A percentile compares a stretch with the other conserved stretches of the same genome.
These are phyloP conservation scores for Gorsachius goisagi DNA, from an alignment of 2,113 vertebrate species.

Conservation along the genomic window DNA sequence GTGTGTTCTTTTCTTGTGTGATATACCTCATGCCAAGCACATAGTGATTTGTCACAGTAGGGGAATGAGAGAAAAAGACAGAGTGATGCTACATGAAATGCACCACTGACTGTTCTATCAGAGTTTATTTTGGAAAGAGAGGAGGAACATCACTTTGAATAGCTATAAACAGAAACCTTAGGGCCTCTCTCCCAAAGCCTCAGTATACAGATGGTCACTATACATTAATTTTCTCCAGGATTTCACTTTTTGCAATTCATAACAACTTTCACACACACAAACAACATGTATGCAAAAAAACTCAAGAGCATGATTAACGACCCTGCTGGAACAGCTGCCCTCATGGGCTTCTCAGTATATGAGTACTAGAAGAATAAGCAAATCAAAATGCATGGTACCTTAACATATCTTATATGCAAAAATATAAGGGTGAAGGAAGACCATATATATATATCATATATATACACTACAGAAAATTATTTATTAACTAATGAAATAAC, in stretches of 20 bases:
- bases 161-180: not conserved
- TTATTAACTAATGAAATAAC: not conserved
- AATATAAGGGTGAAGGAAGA: not conserved
- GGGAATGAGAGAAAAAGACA: not conserved
- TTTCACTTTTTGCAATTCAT: not conserved
- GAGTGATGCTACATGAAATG: not conserved
- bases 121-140: not conserved
- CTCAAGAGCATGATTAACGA: not conserved
- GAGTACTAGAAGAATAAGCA: not conserved
- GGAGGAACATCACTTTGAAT: not conserved
- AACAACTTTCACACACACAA: not conserved
- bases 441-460: not conserved
- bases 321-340: not conserved
- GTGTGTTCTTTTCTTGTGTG: not conserved
- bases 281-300: not conserved
- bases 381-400: not conserved
- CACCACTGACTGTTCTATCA: not conserved
- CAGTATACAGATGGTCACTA: not conserved
- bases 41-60: not conserved
- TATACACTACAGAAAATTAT: not conserved
- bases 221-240: not conserved
- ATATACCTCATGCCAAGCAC: not conserved
- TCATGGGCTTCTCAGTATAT: not conserved
- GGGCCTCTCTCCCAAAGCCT: not conserved
- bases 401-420: not conserved